Evolutionary conservation across 2,797 vertebrate species (phyloP), one percentile per base, ranked within the genome.

Genomic region (Phrynocephalus vlangalii): DNA sequence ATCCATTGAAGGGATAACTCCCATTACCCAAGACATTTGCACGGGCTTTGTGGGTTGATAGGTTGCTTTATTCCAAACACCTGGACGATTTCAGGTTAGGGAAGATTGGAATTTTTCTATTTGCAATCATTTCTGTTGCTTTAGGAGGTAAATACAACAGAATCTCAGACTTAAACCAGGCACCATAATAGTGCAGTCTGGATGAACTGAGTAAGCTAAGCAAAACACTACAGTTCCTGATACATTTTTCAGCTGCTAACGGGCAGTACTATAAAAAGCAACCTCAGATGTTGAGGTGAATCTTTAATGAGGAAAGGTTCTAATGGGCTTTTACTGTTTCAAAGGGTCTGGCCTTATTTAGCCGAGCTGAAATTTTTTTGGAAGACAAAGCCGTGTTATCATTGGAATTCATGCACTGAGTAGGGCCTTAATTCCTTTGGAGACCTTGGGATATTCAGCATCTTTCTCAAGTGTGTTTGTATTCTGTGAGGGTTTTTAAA

Each of bases 241-340:
- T 87, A 60, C 28, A 63, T 87, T 87, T 84, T 84, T 71, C 77
- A 84, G 18, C 38, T 20, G 13, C 22, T 77, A 71, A 83, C 48
- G 44, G 9, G 18, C 56, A 48, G 79, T 60, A 82, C 78, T 90
- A 50, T 82, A 84, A 90, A 90, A 87, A 66, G 66, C 56, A 56
- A 18, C 24, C 33, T 75, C 24, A 67, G n/a, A 18, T n/a, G 60
- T 48, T 48, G 72, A 87, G 48, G 50, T 90, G 76, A 77, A 84
- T 70, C 56, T 90, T 90, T 90, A 84, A 87, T 84, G 85, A 56
- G 66, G 77, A 78, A 33, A 48, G 60, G 38, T 89, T 86, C 56
- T 33, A 38, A 22, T 3, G 18, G n/a, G 76, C 18, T 76, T 77
- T 86, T 48, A 68, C 26, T 80, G 10, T 84, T 79, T 84, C 71